Evolutionary conservation across 2,888 invertebrate species (phyloP).

Genomic region (Andrena fulva): DNA sequence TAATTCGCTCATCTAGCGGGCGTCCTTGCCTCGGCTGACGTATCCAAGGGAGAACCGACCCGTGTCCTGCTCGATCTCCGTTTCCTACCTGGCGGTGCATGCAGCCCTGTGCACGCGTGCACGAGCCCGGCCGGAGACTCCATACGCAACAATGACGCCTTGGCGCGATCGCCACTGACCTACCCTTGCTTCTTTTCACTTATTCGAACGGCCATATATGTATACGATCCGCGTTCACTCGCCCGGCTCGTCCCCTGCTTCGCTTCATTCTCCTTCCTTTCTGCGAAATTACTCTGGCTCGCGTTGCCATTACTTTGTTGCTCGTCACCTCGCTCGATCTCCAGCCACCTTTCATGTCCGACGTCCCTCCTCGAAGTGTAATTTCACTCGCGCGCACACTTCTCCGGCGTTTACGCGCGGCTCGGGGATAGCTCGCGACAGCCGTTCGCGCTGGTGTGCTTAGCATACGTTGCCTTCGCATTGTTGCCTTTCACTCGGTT

Average conservation of each 20-base stretch:
- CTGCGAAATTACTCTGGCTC: conserved; percentile 1
- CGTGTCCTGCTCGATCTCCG: conserved; percentile 27
- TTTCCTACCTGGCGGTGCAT: conserved; percentile 30
- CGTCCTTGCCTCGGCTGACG: conserved; percentile 81
- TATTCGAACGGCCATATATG: background rate
- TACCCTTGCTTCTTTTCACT: background rate
- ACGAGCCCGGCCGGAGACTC: conserved; percentile 35
- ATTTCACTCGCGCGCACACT: conserved; percentile 26
- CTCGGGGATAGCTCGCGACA: conserved; percentile 19
- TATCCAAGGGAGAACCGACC: conserved; percentile 70
- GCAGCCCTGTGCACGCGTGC: background rate
- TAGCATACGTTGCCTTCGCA: conserved; percentile 77
- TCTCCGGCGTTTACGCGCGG: background rate
- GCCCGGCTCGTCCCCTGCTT: background rate
- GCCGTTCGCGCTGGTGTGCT: conserved; percentile 15
- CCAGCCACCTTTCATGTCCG: background rate
- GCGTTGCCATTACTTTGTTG: background rate
- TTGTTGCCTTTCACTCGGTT: conserved; percentile 82
- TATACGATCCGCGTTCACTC: too few relatives aligned
- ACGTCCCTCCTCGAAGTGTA: conserved; percentile 24
- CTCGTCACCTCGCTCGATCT: conserved; percentile 1
- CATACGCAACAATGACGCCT: conserved; percentile 42
- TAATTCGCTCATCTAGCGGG: conserved; percentile 80
- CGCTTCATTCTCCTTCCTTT: background rate
- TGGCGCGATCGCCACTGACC: background rate